Evolutionary conservation across 2,888 invertebrate genomes (phyloP), one percentile per base, ranked within the genome.

Genomic region (Hoplodrina blanda): DNA sequence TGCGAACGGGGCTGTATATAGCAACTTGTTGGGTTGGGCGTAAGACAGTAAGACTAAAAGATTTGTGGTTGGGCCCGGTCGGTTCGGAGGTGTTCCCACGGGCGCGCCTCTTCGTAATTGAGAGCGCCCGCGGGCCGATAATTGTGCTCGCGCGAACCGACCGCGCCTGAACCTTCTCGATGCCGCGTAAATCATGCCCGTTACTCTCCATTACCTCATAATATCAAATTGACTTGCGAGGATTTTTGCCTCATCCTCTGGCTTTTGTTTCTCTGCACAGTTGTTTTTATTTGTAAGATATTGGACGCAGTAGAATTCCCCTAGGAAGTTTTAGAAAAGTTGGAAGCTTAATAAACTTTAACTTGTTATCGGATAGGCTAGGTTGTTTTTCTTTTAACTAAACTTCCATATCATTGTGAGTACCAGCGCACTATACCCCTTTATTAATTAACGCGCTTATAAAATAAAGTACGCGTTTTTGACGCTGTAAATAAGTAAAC

Each of bases 111-210:
- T 91, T 93, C 91, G 96, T 95, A 95, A 96, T 95, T 95, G 96
- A 95, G 95, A 93, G 95, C 94, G 95, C 95, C 95, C 91, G 94
- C 94, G 95, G 95, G 94, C 95, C 95, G 95, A 95, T 95, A 95
- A 95, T 95, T 94, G 95, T 92, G 93, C 91, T 91, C 90, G 90
- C 91, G 93, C 94, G 92, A 90, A 90, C 89, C 88, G 89, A 86
- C 86, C 84, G 86, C 83, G 87, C 88, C 86, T 80, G 83, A 82
- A 80, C 89, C 88, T 80, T 87, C 86, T 86, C 85, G 81, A 77
- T 87, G 87, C 90, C 91, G 90, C 92, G 92, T 96, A 96, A 95
- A 96, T 96, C 96, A 95, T 94, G 93, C 90, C 91, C 94, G 93
- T 96, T 95, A 93, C 92, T 95, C 95, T 94, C 96, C 95, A 96